A percentile compares a stretch with the other conserved stretches of the same genome.
phyloP scores from a whole-genome alignment of 37 sponge, comb jelly and placozoan genomes.

The Agelas oroides region DNA sequence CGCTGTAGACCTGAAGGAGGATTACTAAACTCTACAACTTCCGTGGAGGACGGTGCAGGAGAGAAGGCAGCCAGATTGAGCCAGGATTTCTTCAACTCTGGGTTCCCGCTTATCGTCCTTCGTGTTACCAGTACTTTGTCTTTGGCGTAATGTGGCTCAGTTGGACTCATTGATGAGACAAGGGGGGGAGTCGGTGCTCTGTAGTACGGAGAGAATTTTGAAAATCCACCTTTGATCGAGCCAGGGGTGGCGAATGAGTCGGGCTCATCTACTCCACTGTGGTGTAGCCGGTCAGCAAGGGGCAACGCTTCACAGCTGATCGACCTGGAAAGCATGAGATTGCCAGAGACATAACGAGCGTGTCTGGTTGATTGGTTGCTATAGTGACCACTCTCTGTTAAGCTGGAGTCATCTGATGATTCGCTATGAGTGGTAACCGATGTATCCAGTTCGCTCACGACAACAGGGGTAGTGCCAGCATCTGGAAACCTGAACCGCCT shows the following conservation, averaged over 20 bases:
- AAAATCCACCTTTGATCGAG: no score
- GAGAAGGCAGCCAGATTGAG: background rate
- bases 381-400: constrained; percentile 11
- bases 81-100: background rate
- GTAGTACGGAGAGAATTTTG: no score
- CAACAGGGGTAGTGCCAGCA: no score
- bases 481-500: background rate
- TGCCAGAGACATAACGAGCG: no score
- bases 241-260: no score
- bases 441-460: background rate
- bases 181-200: background rate
- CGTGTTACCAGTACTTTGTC: constrained; percentile 1
- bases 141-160: background rate
- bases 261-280: no score
- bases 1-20: background rate
- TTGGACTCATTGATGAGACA: background rate
- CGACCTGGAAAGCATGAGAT: no score
- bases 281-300: no score
- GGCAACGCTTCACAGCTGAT: no score
- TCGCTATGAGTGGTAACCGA: background rate
- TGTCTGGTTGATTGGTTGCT: no score
- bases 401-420: background rate
- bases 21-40: background rate
- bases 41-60: background rate
- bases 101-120: background rate